Evolutionary conservation across 1,140 invertebrate genomes (phyloP), one percentile per base, ranked within the genome.

Genomic region (Pantala flavescens): DNA sequence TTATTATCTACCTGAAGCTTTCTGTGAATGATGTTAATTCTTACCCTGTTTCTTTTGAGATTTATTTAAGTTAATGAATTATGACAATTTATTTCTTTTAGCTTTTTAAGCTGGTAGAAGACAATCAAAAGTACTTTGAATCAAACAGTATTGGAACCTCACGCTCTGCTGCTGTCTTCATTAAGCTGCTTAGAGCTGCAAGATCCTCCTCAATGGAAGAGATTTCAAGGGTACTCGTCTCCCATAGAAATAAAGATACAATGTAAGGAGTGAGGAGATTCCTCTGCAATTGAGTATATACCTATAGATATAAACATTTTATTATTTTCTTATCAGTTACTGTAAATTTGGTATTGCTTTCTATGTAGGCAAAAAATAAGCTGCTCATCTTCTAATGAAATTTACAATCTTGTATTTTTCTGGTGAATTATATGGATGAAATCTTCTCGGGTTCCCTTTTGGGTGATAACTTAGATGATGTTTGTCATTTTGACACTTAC

Each of bases 91-190:
- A 36, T 72, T 76, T 55, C 43, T 75, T 78, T 24, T 74, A 87
- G 85, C 78, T 90, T 21, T 81, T 82, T 10, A 83, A 85, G 78
- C 75, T 83, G 14, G 79, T 90, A n/a, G 85, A 87, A 71, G 86
- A 87, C 75, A 82, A 86, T 74, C 81, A 83, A 55, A 83, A 85
- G 14, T 78, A 83, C 0, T 78, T 90, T 16, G 84, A 85, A 71
- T 78, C 77, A n/a, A 82, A 85, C 55, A 80, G 86, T 43, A 78
- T 92, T 11, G 91, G 90, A 9, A 88, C 86, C 11, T 81, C 85
- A 1, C 87, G 86, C 76, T 86, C 90, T 10, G 89, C 91, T 0
- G 82, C 85, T 63, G 85, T 86, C 0, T 90, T 90, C 77, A 80
- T 89, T 0, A 87, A 88, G 79, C 80, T 91, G 3, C 77, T 91